Conservation (phyloP, 2,797 vertebrate species). For the Pogoniulus pusillus region DNA sequence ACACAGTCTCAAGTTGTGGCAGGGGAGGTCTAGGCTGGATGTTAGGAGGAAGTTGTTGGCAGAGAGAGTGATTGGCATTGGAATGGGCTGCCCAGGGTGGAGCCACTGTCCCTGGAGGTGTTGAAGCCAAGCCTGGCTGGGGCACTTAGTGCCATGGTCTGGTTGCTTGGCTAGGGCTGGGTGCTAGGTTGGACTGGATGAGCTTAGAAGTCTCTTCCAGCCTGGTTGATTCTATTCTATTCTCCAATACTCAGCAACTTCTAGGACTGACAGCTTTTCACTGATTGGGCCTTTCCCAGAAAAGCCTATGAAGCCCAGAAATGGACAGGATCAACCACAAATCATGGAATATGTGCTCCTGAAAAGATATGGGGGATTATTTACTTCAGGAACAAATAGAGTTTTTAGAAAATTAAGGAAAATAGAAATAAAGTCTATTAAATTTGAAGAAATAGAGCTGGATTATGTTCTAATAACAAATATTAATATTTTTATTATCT, state of each 20-base stretch:
- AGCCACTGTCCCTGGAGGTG: too few relatives aligned
- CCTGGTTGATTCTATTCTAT: too few relatives aligned
- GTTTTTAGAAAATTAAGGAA: background rate
- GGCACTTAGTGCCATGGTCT: too few relatives aligned
- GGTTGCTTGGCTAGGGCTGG: too few relatives aligned
- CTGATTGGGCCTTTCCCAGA: background rate
- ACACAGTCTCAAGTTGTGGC: too few relatives aligned
- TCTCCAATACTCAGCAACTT: constrained; percentile 37
- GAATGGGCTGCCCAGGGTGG: too few relatives aligned
- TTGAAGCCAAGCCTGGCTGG: too few relatives aligned
- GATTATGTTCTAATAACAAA: background rate
- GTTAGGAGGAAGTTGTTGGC: too few relatives aligned
- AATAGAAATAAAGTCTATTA: constrained; percentile 27
- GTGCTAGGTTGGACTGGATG: too few relatives aligned
- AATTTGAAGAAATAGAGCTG: constrained; percentile 17
- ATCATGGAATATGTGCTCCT: background rate
- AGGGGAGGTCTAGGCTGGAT: too few relatives aligned
- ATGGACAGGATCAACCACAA: background rate
- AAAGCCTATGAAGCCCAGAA: background rate
- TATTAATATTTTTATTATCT: background rate
- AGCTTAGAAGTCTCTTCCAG: too few relatives aligned
- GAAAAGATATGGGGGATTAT: background rate
- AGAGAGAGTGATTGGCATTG: too few relatives aligned
- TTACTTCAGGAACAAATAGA: constrained; percentile 11
- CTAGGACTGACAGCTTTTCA: constrained; percentile 7